Conservation (phyloP, 1,140 invertebrate genomes). For the Drepana arcuata region DNA sequence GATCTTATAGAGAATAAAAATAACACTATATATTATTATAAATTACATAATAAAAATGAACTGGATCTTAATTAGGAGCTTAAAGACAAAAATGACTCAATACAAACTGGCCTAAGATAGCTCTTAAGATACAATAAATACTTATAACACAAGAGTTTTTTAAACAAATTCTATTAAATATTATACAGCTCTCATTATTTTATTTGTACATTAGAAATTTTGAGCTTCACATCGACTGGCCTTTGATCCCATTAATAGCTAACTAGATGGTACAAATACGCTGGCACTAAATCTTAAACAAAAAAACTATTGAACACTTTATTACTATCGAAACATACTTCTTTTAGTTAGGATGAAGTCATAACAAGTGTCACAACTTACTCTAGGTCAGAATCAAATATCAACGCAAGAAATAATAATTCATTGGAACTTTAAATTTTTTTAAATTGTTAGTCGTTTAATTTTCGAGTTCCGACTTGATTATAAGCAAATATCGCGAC, state of each 20-base stretch:
- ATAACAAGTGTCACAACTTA: too few relatives aligned
- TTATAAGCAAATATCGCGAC: too few relatives aligned
- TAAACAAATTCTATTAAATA: slow-evolving; percentile 2
- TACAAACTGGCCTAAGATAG: slow-evolving; percentile 56
- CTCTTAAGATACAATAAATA: slow-evolving; percentile 68
- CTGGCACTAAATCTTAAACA: slow-evolving; percentile 35
- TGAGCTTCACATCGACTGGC: slow-evolving; percentile 60
- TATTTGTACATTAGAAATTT: slow-evolving; percentile 65
- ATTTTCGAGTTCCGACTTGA: too few relatives aligned
- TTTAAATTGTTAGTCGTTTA: too few relatives aligned
- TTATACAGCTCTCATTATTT: slow-evolving; percentile 19
- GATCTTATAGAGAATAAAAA: slow-evolving; percentile 39
- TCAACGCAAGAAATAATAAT: too few relatives aligned
- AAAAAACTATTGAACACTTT: too few relatives aligned
- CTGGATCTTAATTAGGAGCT: too few relatives aligned
- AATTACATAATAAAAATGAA: slow-evolving; percentile 14
- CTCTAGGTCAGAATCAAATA: too few relatives aligned
- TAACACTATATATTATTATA: slow-evolving; percentile 22
- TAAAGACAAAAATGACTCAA: slow-evolving; percentile 48
- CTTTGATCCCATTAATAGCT: slow-evolving; percentile 47
- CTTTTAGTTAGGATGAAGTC: too few relatives aligned
- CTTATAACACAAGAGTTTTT: slow-evolving; percentile 27
- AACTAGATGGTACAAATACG: slow-evolving; percentile 44
- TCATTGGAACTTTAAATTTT: too few relatives aligned
- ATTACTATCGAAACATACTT: too few relatives aligned